These are phyloP conservation scores for Alfaro cultratus DNA, from an alignment of 2,797 vertebrate genomes.

Conservation along the genomic window DNA sequence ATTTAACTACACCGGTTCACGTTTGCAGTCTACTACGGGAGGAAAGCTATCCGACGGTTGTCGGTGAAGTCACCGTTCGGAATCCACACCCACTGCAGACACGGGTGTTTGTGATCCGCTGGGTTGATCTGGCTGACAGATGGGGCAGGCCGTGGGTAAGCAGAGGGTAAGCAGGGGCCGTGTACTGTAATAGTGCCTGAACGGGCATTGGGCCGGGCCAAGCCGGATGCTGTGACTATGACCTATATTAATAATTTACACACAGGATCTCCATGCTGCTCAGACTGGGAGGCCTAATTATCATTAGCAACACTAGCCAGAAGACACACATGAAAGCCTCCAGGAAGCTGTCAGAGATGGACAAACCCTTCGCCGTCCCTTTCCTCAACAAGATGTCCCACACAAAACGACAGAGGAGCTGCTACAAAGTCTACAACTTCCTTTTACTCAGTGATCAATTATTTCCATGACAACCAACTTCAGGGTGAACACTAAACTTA, in stretches of 20 bases:
- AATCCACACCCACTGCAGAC: constrained; percentile 37
- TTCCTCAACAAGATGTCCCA: not conserved
- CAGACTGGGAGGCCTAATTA: constrained; percentile 62
- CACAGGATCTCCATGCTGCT: constrained; percentile 71
- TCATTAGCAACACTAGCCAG: constrained; percentile 64
- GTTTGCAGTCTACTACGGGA: constrained; percentile 56
- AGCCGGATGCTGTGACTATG: constrained; percentile 76
- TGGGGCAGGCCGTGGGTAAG: constrained; percentile 59
- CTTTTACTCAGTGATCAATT: constrained; percentile 19
- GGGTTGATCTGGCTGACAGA: constrained; percentile 73
- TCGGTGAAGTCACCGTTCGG: constrained; percentile 20
- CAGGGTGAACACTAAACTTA: constrained; percentile 23
- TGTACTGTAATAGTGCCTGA: constrained; percentile 55
- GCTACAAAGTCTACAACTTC: constrained; percentile 13
- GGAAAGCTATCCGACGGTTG: constrained; percentile 41
- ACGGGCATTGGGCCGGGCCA: constrained; percentile 68
- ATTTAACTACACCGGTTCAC: constrained; percentile 46
- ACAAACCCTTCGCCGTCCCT: constrained; percentile 1
- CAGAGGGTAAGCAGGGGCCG: constrained; percentile 43
- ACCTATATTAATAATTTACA: constrained; percentile 85
- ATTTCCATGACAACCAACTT: constrained; percentile 55
- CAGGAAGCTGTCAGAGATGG: constrained; percentile 25
- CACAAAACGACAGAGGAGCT: constrained; percentile 3
- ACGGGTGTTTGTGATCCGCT: constrained; percentile 49
- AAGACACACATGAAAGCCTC: constrained; percentile 44